Conservation (phyloP, 2,888 invertebrate genomes). For the Thereva nobilitata region DNA sequence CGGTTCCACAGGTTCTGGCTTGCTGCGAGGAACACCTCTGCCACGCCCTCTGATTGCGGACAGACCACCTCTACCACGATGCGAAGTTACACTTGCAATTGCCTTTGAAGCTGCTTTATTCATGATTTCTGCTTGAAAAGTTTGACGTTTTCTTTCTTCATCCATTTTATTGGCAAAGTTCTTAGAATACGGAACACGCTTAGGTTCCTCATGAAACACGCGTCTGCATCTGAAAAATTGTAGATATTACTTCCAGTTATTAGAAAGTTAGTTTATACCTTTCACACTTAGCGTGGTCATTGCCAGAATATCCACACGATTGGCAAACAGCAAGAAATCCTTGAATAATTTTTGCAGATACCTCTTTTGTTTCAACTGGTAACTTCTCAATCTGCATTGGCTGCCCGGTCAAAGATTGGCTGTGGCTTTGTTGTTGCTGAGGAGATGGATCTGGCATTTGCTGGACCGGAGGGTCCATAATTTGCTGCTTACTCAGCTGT, state of each 20-base stretch:
- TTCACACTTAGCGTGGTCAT: constrained; percentile 79
- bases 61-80: constrained; percentile 44
- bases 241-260: neutral
- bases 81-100: constrained; percentile 6
- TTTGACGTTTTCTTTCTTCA: constrained; percentile 48
- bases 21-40: constrained; percentile 50
- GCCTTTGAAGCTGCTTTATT: constrained; percentile 43
- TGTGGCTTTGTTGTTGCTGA: constrained; percentile 32
- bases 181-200: constrained; percentile 57
- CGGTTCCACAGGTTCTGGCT: constrained; percentile 63
- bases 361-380: constrained; percentile 57
- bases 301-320: constrained; percentile 77
- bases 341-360: constrained; percentile 67
- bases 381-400: neutral
- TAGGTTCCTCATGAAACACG: constrained; percentile 73
- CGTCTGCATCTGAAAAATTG: constrained; percentile 63
- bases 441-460: constrained; percentile 24
- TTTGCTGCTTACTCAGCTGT: constrained; percentile 53
- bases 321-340: constrained; percentile 80
- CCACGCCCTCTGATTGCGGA: constrained; percentile 46
- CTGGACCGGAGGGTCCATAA: constrained; percentile 41
- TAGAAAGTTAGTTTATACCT: constrained; percentile 55
- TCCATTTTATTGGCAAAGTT: constrained; percentile 38
- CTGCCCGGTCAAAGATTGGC: neutral
- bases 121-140: constrained; percentile 38